These are phyloP conservation scores for Rattus rattus DNA, from an alignment of 2,113 vertebrate species.

Conservation along the genomic window DNA sequence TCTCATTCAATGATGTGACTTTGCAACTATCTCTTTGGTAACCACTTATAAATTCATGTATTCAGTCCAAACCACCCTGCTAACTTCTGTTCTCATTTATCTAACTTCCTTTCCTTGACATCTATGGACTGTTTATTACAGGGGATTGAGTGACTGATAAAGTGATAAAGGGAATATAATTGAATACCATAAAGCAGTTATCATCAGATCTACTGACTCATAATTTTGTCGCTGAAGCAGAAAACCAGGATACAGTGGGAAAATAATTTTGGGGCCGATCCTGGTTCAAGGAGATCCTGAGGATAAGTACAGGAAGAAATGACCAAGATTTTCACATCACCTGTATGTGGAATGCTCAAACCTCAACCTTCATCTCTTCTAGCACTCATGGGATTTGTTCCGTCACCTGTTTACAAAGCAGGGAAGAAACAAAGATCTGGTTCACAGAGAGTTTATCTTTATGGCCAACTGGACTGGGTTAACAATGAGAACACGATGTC, in stretches of 20 bases:
- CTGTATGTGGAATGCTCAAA: not conserved
- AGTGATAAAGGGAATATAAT: not conserved
- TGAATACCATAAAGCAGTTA: not conserved
- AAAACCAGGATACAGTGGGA: not conserved
- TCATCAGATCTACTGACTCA: not conserved
- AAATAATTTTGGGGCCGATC: not conserved
- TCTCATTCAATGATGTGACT: not conserved
- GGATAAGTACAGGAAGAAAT: not conserved
- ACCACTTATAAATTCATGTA: not conserved
- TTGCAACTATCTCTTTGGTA: constrained; percentile 48
- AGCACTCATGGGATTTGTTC: not conserved
- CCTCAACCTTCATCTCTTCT: not conserved
- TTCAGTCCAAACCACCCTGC: constrained; percentile 1
- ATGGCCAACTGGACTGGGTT: not conserved
- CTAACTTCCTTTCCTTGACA: not conserved
- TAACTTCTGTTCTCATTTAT: not conserved
- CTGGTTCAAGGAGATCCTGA: not conserved
- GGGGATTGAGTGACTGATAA: not conserved
- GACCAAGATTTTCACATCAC: not conserved
- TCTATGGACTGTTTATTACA: not conserved
- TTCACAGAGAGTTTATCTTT: not conserved
- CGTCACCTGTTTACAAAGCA: not conserved
- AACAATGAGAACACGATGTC: not conserved
- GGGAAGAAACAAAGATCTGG: not conserved
- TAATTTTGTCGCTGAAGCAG: not conserved